A percentile compares a stretch with the other conserved stretches of the same genome.
phyloP scores from a whole-genome alignment of 2,113 vertebrate genomes.

The Thinocorus orbignyianus region DNA sequence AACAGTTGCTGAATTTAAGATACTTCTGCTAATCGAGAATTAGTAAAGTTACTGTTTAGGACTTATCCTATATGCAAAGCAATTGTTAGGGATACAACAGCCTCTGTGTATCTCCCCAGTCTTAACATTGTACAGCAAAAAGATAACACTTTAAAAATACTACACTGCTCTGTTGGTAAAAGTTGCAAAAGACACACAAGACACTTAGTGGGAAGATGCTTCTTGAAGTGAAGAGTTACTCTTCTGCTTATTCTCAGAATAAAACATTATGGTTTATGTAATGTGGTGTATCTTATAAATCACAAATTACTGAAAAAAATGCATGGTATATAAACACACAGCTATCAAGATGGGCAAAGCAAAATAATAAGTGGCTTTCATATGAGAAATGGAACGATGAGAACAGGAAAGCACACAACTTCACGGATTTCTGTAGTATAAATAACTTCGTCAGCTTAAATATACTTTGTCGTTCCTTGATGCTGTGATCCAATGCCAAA shows the following conservation, averaged over 20 bases:
- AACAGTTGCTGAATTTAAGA: not conserved
- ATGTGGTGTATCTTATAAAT: not conserved
- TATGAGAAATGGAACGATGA: not conserved
- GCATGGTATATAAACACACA: not conserved
- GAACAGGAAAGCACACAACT: slow-evolving; percentile 1
- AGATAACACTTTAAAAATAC: not conserved
- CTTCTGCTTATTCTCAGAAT: not conserved
- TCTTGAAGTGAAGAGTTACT: not conserved
- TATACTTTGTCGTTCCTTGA: slow-evolving; percentile 18
- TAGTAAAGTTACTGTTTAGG: not conserved
- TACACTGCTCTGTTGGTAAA: not conserved
- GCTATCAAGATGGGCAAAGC: not conserved
- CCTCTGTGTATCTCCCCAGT: not conserved
- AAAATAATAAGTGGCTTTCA: slow-evolving; percentile 3
- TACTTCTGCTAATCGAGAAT: not conserved
- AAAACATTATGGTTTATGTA: slow-evolving; percentile 30
- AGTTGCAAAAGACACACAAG: not conserved
- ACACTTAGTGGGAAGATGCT: not conserved
- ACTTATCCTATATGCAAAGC: not conserved
- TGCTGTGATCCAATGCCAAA: slow-evolving; percentile 28
- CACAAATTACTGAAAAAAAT: not conserved
- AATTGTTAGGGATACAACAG: not conserved
- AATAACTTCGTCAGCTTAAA: slow-evolving; percentile 47
- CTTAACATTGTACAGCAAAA: not conserved
- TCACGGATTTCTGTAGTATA: slow-evolving; percentile 19